Evolutionary conservation across 2,797 vertebrate genomes (phyloP), one percentile per base, ranked within the genome.

Genomic region (Vespertilio murinus): DNA sequence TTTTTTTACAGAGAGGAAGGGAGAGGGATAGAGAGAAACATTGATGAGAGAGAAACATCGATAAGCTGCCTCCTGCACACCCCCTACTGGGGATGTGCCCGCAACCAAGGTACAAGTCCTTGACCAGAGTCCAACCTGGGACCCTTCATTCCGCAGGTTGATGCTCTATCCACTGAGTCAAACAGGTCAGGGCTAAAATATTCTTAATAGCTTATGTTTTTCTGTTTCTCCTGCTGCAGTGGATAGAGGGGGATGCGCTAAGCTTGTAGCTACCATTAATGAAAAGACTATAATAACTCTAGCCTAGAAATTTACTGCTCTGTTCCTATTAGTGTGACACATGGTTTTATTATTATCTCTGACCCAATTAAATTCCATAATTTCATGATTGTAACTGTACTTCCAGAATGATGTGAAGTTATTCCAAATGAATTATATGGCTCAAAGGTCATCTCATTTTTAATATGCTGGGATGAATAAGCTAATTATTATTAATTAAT

Each of bases 361-460:
- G 78, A 95, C 45, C 82, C 59, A 95, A 49, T 90, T 92, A 92
- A 64, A 20, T 77, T 88, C 54, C 54, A 45, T 84, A 73, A 77
- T 88, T 94, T 86, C 18, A 45, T 70, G 33, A 67, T 78, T 90
- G 20, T 86, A 70, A 69, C 82, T 83, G 6, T 70, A 78, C 17
- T 94, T n/a, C 40, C 25, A 89, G 79, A 69, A 82, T 81, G 83
- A 71, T 74, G 64, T 16, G n/a, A 91, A 59, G 14, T 88, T 85
- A 88, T 74, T 94, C 85, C 35, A 88, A 92, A 65, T 93, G 64
- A 86, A 54, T 65, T 59, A 71, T 67, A 86, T 71, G 86, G 82
- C 71, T 0, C 22, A 12, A 52, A 54, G 25, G 7, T 6, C 17
- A n/a, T 75, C 0, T 4, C 33, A 0, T 0, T 88, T 40, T 89